A percentile compares a stretch with the other conserved stretches of the same genome.
phyloP scores from a whole-genome alignment of 2,888 invertebrate species.

The Palloptera scutellata region DNA sequence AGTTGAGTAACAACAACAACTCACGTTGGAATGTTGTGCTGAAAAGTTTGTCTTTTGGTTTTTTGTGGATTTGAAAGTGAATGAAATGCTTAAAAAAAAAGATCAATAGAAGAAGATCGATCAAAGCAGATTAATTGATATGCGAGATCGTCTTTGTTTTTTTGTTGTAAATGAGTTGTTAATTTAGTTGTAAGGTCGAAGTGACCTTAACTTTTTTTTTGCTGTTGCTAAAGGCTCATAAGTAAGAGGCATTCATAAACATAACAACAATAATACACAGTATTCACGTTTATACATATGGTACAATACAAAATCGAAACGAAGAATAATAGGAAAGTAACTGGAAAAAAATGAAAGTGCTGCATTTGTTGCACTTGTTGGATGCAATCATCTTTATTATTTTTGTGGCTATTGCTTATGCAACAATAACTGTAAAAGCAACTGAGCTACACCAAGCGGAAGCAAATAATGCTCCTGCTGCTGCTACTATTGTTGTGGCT shows the following conservation, averaged over 20 bases:
- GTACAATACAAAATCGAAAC: slow-evolving; percentile 14
- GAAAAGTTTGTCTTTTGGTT: too few species aligned
- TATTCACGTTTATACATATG: neutral
- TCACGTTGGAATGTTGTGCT: too few species aligned
- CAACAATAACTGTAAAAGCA: slow-evolving; percentile 41
- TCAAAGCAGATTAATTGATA: too few species aligned
- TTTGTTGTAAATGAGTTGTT: slow-evolving; percentile 7
- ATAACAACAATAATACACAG: neutral
- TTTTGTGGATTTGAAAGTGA: too few species aligned
- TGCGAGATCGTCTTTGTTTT: too few species aligned
- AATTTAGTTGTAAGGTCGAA: slow-evolving; percentile 19
- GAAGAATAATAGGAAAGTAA: neutral
- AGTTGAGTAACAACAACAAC: too few species aligned
- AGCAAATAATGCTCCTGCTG: slow-evolving; percentile 32
- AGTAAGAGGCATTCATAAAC: neutral
- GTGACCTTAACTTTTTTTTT: slow-evolving; percentile 14
- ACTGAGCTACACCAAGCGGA: slow-evolving; percentile 37
- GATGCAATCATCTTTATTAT: slow-evolving; percentile 41
- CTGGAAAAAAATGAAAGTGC: slow-evolving; percentile 40
- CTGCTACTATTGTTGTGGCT: slow-evolving; percentile 6
- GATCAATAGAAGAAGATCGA: too few species aligned
- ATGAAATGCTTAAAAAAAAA: too few species aligned
- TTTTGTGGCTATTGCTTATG: slow-evolving; percentile 45
- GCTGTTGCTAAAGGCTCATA: neutral
- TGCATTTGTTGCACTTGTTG: slow-evolving; percentile 28